Evolutionary conservation across 1,140 invertebrate species (phyloP).

Genomic region (Trachymyrmex cornetzi): DNA sequence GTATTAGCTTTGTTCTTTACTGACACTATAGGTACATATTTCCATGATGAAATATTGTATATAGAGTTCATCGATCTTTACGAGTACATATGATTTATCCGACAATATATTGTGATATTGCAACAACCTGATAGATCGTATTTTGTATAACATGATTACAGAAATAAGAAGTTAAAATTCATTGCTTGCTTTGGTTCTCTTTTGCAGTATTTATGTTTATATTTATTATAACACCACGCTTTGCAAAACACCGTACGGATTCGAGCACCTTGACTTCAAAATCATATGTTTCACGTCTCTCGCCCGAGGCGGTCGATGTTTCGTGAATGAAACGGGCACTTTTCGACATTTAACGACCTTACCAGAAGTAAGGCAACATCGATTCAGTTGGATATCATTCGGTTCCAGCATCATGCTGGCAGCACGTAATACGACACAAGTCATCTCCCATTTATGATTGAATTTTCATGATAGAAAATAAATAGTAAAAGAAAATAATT

Average conservation of each 20-base stretch:
- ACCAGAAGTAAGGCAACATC: slow-evolving; percentile 13
- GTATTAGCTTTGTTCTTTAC: not conserved
- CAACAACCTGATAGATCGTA: not conserved
- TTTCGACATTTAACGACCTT: slow-evolving; percentile 68
- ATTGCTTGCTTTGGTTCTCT: not conserved
- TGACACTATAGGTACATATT: not conserved
- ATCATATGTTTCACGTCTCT: slow-evolving; percentile 60
- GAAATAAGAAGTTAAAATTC: not conserved
- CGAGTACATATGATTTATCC: not conserved
- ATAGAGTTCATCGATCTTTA: not conserved
- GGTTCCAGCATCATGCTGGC: slow-evolving; percentile 1
- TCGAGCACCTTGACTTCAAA: slow-evolving; percentile 38
- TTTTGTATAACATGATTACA: not conserved
- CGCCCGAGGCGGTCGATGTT: slow-evolving; percentile 50
- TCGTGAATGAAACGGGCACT: slow-evolving; percentile 70
- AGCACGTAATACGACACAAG: slow-evolving; percentile 17
- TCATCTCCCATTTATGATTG: slow-evolving; percentile 19
- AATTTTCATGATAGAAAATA: not conserved
- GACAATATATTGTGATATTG: not conserved
- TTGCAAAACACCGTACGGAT: slow-evolving; percentile 26
- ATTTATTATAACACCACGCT: not conserved
- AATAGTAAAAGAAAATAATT: slow-evolving; percentile 32
- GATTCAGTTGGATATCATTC: slow-evolving; percentile 33
- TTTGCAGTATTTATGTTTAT: not conserved
- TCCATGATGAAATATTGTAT: not conserved